Evolutionary conservation across 2,888 invertebrate species (phyloP), one percentile per base, ranked within the genome.

Genomic region (Agrotis clavis): DNA sequence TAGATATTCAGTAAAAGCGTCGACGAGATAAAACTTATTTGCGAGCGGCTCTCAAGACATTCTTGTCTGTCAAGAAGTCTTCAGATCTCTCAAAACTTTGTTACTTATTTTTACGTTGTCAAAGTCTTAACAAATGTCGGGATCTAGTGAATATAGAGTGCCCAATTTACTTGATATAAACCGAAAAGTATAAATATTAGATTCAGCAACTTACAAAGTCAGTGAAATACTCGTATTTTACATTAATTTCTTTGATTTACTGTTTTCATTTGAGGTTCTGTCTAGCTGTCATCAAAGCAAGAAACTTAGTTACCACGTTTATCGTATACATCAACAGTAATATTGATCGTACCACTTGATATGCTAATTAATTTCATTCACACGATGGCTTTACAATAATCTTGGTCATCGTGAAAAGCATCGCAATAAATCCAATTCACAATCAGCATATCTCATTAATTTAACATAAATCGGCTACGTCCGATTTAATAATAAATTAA

Each of bases 61-160:
- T 61, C 70, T 66, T 51, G 41, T 65, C 69, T 70, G 71, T 70
- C 79, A 71, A 72, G 68, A 70, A 71, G 67, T 79, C 72, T 73
- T 77, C 56, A 71, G 53, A 67, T 60, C 72, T 60, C 45, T 75
- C 60, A 63, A 69, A 80, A 82, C 62, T 76, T 81, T 73, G 57
- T 73, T 63, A 72, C 70, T 82, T 79, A 81, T 72, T 79, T 82
- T 82, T 66, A 69, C 48, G 61, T 69, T 57, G 74, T 72, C 66
- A 79, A n/a, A 72, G 61, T 63, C 47, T 57, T 68, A 82, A 83
- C 75, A 77, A 81, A 81, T 74, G 66, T 65, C 67, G 53, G 53
- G 59, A 64, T 71, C 68, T 74, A 61, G 71, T 81, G 77, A 77
- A 81, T 83, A 84, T 82, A 75, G 73, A 82, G 67, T 78, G 63